Evolutionary conservation across 2,888 invertebrate genomes (phyloP), one percentile per base, ranked within the genome.

Genomic region (Petrolisthes cinctipes): DNA sequence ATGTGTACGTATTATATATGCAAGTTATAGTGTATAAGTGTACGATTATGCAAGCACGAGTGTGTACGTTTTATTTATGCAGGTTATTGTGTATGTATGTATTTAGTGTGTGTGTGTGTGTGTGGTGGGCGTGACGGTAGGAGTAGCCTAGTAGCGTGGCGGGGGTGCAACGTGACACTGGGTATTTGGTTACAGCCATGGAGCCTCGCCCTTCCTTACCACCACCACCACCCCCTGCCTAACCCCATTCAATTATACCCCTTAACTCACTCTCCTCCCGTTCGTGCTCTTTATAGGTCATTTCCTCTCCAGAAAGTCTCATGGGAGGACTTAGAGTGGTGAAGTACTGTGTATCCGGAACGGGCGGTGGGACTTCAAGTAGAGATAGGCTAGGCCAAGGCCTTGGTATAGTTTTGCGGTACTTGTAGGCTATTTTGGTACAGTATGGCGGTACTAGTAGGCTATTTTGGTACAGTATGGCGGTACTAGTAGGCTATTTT

Each of bases 21-120:
- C 37, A 37, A 37, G 37, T 37, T 37, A 37, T 37, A 37, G 37
- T 37, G 2, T 37, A 2, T 37, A n/a, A n/a, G 37, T 37, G 37
- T 37, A 37, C 37, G 0, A 1, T 37, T 61, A 61, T 9, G 61
- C 61, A 14, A 61, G 61, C 37, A 37, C 37, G 61, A 9, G 9
- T 61, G 61, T 61, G 17, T 61, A 61, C 1, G 17, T 61, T 37
- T 9, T 61, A 61, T 61, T 61, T 61, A 71, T 71, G 71, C 6
- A 71, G 14, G 71, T 71, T 6, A 71, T 6, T 71, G 71, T 71
- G 20, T 71, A 20, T 11, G 71, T 71, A n/a, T 71, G 5, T 71
- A 20, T 71, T 11, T 71, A n/a, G 20, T 71, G 20, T 71, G 71
- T 71, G n/a, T 71, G 71, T 71, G 71, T 71, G 71, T 71, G 71